phyloP scores from a whole-genome alignment of 2,888 invertebrate genomes.

The Germaria angustata region DNA sequence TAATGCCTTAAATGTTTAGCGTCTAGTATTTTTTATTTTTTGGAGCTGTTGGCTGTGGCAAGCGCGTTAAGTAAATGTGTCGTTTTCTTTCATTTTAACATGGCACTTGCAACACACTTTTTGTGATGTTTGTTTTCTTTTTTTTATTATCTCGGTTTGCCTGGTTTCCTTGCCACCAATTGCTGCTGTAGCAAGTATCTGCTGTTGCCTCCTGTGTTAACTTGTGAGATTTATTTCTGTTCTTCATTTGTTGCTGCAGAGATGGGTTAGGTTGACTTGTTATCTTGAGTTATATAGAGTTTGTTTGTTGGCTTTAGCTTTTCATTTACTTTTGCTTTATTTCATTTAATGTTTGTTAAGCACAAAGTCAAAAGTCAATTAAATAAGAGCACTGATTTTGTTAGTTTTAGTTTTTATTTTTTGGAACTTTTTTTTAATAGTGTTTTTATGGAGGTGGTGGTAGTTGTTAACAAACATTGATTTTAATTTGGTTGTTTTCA shows the following conservation, averaged over 20 bases:
- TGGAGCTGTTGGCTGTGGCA: constrained; percentile 38
- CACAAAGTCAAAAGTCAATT: constrained; percentile 78
- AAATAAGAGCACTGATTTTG: constrained; percentile 77
- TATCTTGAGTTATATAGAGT: constrained; percentile 35
- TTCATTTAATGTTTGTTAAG: constrained; percentile 65
- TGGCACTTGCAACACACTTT: constrained; percentile 66
- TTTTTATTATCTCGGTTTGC: not conserved
- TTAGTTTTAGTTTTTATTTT: constrained; percentile 70
- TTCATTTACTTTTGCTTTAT: constrained; percentile 56
- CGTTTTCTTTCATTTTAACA: constrained; percentile 65
- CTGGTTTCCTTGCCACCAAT: constrained; percentile 14
- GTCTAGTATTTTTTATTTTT: constrained; percentile 9
- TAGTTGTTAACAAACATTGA: constrained; percentile 61
- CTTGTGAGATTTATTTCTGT: constrained; percentile 62
- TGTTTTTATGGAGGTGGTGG: constrained; percentile 52
- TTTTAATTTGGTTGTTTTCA: constrained; percentile 58
- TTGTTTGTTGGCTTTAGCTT: constrained; percentile 21
- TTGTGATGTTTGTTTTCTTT: constrained; percentile 23
- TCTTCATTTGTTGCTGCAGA: constrained; percentile 13
- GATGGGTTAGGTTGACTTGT: constrained; percentile 60
- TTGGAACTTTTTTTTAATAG: constrained; percentile 46
- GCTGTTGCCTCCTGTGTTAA: constrained; percentile 55
- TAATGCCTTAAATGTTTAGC: constrained; percentile 38
- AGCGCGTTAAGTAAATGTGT: constrained; percentile 68
- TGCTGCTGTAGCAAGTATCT: constrained; percentile 19